Percentiles rank a stretch among this genome's conserved stretches.
phyloP scores from a whole-genome alignment of 2,113 vertebrate species.

The Microcebus tavaratra region DNA sequence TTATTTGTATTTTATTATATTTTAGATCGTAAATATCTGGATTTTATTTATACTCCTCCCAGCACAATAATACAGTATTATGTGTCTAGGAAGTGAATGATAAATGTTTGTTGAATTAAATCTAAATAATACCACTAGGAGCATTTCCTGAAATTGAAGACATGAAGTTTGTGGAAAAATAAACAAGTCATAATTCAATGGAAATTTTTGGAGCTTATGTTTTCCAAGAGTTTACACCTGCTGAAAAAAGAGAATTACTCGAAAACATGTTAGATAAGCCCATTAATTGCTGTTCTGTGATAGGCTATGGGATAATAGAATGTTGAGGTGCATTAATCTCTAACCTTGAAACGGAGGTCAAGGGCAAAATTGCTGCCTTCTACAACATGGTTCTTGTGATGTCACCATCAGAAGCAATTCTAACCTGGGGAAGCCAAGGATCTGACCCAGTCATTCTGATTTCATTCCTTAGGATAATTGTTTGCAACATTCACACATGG shows the following conservation, averaged over 20 bases:
- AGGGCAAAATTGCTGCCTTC: background rate
- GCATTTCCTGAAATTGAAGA: background rate
- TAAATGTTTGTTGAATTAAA: conserved; percentile 26
- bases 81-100: background rate
- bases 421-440: background rate
- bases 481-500: background rate
- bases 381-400: background rate
- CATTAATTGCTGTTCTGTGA: background rate
- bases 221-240: background rate
- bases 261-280: background rate
- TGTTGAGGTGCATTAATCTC: background rate
- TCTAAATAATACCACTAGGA: background rate
- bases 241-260: background rate
- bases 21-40: background rate
- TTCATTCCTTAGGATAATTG: background rate
- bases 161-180: background rate
- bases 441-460: background rate
- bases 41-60: background rate
- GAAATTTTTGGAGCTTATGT: background rate
- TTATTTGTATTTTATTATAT: conserved; percentile 36
- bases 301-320: background rate
- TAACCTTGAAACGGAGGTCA: background rate
- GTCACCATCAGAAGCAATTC: background rate
- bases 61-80: background rate
- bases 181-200: background rate